Percentiles rank a stretch among this genome's conserved stretches.
These are phyloP conservation scores for Anodontia alba DNA, from an alignment of 2,888 invertebrate genomes.

Conservation along the genomic window DNA sequence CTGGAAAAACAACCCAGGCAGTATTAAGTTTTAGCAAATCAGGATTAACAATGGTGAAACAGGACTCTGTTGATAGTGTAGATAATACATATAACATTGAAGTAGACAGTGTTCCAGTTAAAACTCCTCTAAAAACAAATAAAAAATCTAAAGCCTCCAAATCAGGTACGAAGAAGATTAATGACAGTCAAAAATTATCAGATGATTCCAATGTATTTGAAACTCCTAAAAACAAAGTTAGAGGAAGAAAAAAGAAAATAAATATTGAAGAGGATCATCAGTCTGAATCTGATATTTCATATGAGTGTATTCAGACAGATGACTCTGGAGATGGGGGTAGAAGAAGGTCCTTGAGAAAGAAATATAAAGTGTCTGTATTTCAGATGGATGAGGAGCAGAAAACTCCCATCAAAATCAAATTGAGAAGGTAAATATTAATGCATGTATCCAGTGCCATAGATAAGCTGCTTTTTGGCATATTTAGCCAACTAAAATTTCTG, in stretches of 20 bases:
- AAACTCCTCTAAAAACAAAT: not conserved
- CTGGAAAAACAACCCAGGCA: conserved; percentile 59
- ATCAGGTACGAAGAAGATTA: not conserved
- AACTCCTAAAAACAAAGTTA: conserved; percentile 23
- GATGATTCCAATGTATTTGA: conserved; percentile 8
- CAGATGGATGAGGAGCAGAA: conserved; percentile 64
- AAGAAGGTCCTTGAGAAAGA: conserved; percentile 54
- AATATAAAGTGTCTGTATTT: conserved; percentile 67
- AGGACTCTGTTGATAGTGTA: conserved; percentile 4
- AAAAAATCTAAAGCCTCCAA: not conserved
- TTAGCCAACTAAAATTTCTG: too few species aligned
- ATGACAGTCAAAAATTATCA: not conserved
- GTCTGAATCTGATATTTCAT: conserved; percentile 1
- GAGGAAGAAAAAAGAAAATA: conserved; percentile 23
- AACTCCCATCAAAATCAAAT: conserved; percentile 71
- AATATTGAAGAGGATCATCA: not conserved
- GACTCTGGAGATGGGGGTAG: conserved; percentile 25
- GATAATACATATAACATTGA: not conserved
- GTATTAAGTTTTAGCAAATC: conserved; percentile 64
- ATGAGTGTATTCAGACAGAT: conserved; percentile 17
- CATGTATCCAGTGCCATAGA: too few species aligned
- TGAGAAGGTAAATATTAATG: conserved; percentile 65
- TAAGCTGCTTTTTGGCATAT: too few species aligned
- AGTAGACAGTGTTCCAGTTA: not conserved
- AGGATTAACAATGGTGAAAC: conserved; percentile 56